These are phyloP conservation scores for Aphelenchoides bicaudatus DNA, from an alignment of 2,888 invertebrate genomes.

Conservation along the genomic window DNA sequence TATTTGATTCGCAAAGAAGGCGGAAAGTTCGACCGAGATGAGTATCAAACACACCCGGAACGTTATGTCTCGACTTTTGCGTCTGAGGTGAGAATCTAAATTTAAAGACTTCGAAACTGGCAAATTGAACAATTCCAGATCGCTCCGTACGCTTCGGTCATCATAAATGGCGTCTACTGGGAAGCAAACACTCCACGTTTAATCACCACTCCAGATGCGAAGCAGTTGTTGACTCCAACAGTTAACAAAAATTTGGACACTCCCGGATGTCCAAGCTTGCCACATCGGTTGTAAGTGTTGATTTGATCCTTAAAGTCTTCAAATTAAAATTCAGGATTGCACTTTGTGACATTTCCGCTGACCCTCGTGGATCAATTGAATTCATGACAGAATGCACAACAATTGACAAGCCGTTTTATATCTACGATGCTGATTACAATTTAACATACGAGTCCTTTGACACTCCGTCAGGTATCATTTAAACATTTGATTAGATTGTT, in stretches of 20 bases:
- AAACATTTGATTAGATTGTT: too few relatives aligned
- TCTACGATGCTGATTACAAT: slow-evolving; percentile 98
- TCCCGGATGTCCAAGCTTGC: slow-evolving; percentile 48
- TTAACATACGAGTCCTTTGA: slow-evolving; percentile 75
- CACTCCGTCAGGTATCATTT: slow-evolving; percentile 23
- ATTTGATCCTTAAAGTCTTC: too few relatives aligned
- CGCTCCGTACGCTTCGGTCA: slow-evolving; percentile 92
- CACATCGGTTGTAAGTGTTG: slow-evolving; percentile 66
- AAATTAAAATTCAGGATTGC: too few relatives aligned
- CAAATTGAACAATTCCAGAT: slow-evolving; percentile 70
- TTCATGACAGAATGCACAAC: slow-evolving; percentile 99
- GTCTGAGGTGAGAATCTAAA: slow-evolving; percentile 70
- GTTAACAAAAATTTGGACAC: slow-evolving; percentile 35
- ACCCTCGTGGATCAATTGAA: slow-evolving; percentile 96
- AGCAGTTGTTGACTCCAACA: slow-evolving; percentile 71
- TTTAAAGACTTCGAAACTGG: not conserved
- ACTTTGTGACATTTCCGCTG: slow-evolving; percentile 97
- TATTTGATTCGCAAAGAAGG: slow-evolving; percentile 85
- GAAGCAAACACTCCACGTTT: slow-evolving; percentile 92
- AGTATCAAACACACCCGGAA: slow-evolving; percentile 88
- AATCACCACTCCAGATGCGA: slow-evolving; percentile 94
- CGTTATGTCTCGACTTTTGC: slow-evolving; percentile 91
- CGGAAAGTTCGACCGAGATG: slow-evolving; percentile 82
- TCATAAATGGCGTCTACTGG: slow-evolving; percentile 98
- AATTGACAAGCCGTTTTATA: slow-evolving; percentile 95